phyloP scores from a whole-genome alignment of 23 tunicate species.

The Halocynthia roretzi region DNA sequence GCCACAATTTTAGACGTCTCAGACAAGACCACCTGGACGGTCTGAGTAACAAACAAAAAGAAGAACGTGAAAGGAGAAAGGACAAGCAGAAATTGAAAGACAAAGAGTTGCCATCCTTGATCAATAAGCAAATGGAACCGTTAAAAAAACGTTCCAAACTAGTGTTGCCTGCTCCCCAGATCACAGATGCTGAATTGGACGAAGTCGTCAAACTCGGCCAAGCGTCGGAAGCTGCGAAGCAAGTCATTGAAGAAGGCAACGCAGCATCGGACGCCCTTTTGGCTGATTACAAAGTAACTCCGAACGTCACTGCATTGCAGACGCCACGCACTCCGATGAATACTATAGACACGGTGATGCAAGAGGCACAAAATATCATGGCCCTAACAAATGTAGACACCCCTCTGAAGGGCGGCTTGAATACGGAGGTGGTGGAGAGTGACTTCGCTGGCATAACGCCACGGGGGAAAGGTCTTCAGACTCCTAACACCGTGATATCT shows the following conservation, averaged over 20 bases:
- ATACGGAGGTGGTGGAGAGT: conserved; percentile 75
- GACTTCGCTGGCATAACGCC: conserved; percentile 97
- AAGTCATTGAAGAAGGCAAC: conserved; percentile 65
- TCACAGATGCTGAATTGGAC: conserved; percentile 92
- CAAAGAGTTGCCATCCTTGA: conserved; percentile 65
- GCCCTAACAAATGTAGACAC: conserved; percentile 92
- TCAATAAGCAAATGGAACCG: conserved; percentile 50
- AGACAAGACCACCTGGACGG: conserved; percentile 89
- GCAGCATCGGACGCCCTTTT: conserved; percentile 61
- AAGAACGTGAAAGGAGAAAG: conserved; percentile 56
- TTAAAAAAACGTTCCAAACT: conserved; percentile 76
- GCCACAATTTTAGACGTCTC: conserved; percentile 61
- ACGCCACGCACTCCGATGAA: conserved; percentile 94
- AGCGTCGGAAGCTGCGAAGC: conserved; percentile 69
- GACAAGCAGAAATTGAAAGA: conserved; percentile 85
- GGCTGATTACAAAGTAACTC: conserved; percentile 82
- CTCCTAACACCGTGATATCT: conserved; percentile 86
- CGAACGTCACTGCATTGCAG: conserved; percentile 37
- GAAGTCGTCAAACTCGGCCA: conserved; percentile 99
- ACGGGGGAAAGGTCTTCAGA: conserved; percentile 50
- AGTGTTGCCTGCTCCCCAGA: conserved; percentile 47
- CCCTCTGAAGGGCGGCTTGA: conserved; percentile 87
- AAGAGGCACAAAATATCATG: conserved; percentile 88
- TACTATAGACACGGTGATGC: conserved; percentile 69
- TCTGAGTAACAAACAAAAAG: conserved; percentile 58